A percentile compares a stretch with the other conserved stretches of the same genome.
phyloP scores from a whole-genome alignment of 1,140 invertebrate species.

The Paraescarpia echinospica region DNA sequence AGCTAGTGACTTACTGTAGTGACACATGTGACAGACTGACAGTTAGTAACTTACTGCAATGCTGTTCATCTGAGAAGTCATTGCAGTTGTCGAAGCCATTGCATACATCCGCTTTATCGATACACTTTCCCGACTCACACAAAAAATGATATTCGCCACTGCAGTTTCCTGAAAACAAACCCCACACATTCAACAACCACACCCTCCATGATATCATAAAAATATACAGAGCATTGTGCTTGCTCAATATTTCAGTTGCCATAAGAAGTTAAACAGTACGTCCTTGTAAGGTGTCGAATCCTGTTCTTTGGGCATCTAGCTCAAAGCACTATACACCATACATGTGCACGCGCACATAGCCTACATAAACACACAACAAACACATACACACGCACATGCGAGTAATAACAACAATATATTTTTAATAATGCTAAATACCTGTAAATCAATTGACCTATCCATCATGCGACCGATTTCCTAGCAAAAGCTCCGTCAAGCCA shows the following conservation, averaged over 20 bases:
- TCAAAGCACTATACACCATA: neutral
- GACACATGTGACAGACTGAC: neutral
- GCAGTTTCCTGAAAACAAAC: neutral
- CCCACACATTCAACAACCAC: neutral
- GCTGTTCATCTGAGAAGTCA: constrained; percentile 23
- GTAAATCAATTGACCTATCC: too few relatives aligned
- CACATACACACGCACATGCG: neutral
- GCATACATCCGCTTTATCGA: constrained; percentile 59
- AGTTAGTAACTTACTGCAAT: constrained; percentile 21
- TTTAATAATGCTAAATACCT: neutral
- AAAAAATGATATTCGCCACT: constrained; percentile 35
- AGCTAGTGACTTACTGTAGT: neutral
- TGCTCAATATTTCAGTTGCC: too few relatives aligned
- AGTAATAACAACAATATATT: neutral
- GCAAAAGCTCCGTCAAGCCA: too few relatives aligned
- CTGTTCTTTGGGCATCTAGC: neutral
- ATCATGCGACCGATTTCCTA: too few relatives aligned
- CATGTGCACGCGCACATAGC: neutral
- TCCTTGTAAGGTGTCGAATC: too few relatives aligned
- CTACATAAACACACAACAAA: neutral
- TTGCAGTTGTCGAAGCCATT: constrained; percentile 24
- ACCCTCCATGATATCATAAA: too few relatives aligned
- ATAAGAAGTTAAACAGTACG: too few relatives aligned
- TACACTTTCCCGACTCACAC: constrained; percentile 67
- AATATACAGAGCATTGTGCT: too few relatives aligned